These are phyloP conservation scores for Leucophenga montana DNA, from an alignment of 2,888 invertebrate genomes.

Conservation along the genomic window DNA sequence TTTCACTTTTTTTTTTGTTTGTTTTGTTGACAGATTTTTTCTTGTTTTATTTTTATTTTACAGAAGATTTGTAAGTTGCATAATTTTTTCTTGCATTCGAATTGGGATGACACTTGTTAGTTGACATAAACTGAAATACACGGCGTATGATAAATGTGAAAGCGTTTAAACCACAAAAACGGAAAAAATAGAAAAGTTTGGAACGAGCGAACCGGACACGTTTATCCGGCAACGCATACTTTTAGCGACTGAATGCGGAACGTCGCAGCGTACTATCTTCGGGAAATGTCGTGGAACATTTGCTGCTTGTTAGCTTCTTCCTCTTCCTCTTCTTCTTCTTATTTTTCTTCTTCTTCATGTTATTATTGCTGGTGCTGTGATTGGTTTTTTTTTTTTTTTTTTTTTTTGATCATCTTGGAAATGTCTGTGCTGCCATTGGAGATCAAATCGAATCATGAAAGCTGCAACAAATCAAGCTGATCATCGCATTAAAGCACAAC, in stretches of 20 bases:
- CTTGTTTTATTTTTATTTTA: slow-evolving; percentile 7
- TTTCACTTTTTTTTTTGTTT: slow-evolving; percentile 5
- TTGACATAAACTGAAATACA: too few relatives aligned
- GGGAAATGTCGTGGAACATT: slow-evolving; percentile 50
- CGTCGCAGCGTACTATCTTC: slow-evolving; percentile 21
- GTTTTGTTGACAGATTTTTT: background rate
- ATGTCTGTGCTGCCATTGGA: background rate
- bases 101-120: too few relatives aligned
- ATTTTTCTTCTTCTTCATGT: background rate
- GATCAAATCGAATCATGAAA: slow-evolving; percentile 11
- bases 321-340: background rate
- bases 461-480: slow-evolving; percentile 12
- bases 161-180: too few relatives aligned
- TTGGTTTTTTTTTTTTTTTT: background rate
- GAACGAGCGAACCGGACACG: slow-evolving; percentile 42
- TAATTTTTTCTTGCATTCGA: too few relatives aligned
- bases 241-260: slow-evolving; percentile 56
- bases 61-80: too few relatives aligned
- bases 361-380: slow-evolving; percentile 20
- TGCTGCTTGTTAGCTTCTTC: background rate
- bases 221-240: slow-evolving; percentile 56
- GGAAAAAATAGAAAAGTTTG: too few relatives aligned
- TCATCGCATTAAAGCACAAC: background rate
- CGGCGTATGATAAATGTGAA: too few relatives aligned
- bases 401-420: too few relatives aligned